phyloP scores from a whole-genome alignment of 2,797 vertebrate genomes.

The Hippoglossus hippoglossus region DNA sequence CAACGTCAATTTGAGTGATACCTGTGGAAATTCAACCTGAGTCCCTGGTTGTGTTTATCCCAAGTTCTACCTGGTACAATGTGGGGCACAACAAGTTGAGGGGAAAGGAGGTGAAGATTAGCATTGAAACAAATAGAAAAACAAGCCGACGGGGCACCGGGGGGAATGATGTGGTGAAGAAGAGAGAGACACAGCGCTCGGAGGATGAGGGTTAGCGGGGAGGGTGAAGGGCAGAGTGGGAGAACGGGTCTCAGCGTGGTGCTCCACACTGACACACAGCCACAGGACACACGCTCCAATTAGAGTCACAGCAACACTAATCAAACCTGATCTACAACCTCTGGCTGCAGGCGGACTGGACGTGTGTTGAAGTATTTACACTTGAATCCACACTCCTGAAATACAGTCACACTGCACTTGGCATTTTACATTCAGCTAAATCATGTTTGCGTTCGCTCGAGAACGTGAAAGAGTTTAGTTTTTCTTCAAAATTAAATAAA shows the following conservation, averaged over 20 bases:
- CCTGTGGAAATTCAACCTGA: not conserved
- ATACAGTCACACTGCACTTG: conserved; percentile 17
- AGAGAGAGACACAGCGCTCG: conserved; percentile 11
- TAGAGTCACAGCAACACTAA: conserved; percentile 76
- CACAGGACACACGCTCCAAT: conserved; percentile 75
- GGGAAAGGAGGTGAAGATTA: not conserved
- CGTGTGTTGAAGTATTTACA: conserved; percentile 26
- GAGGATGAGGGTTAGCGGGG: conserved; percentile 38
- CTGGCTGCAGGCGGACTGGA: conserved; percentile 58
- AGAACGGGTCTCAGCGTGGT: conserved; percentile 58
- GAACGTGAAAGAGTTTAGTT: not conserved
- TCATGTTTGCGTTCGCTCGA: not conserved
- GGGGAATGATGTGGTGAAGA: conserved; percentile 9
- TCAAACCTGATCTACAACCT: conserved; percentile 77
- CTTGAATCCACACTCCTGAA: conserved; percentile 18
- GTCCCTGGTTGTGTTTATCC: not conserved
- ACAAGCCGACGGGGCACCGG: conserved; percentile 10
- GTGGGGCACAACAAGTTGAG: not conserved
- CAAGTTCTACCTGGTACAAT: not conserved
- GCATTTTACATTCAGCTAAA: conserved; percentile 18
- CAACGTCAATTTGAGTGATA: not conserved
- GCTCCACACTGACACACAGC: conserved; percentile 72
- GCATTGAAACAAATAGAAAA: conserved; percentile 31
- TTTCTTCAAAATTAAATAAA: not conserved
- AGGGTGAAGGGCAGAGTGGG: conserved; percentile 50